phyloP scores from a whole-genome alignment of 2,888 invertebrate genomes.

The Troides oblongomaculatus region DNA sequence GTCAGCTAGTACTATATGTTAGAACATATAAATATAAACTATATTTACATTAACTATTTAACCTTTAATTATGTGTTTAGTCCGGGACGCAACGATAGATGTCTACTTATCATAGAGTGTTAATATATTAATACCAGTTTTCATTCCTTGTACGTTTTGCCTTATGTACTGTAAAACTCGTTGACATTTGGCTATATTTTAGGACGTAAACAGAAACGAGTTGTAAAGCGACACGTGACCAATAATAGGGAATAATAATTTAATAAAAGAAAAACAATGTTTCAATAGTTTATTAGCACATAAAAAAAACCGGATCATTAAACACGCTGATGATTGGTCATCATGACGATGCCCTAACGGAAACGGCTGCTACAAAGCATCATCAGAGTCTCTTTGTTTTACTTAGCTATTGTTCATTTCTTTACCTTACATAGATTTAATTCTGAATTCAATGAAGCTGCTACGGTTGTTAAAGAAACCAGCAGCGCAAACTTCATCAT shows the following conservation, averaged over 20 bases:
- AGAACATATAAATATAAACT: neutral
- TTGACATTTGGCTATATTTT: conserved; percentile 8
- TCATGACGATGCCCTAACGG: neutral
- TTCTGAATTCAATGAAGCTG: too few relatives aligned
- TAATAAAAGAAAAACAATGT: neutral
- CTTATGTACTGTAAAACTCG: conserved; percentile 5
- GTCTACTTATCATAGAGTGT: neutral
- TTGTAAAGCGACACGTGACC: neutral
- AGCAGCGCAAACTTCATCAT: too few relatives aligned
- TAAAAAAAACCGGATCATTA: too few relatives aligned
- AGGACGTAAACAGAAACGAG: conserved; percentile 18
- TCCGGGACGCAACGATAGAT: neutral
- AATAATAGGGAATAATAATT: neutral
- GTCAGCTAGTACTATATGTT: neutral
- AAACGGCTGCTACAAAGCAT: neutral
- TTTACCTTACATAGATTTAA: too few relatives aligned
- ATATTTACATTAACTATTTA: neutral
- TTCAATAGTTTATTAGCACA: neutral
- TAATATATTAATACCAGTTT: neutral
- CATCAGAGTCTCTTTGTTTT: neutral
- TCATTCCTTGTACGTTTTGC: neutral
- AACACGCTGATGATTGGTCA: neutral
- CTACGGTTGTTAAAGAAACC: too few relatives aligned
- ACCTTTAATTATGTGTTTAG: neutral
- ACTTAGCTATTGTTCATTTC: too few relatives aligned